Percentiles rank a stretch among this genome's conserved stretches.
Evolutionary conservation across 2,797 vertebrate species (phyloP).

Genomic region (Novumbra hubbsi): DNA sequence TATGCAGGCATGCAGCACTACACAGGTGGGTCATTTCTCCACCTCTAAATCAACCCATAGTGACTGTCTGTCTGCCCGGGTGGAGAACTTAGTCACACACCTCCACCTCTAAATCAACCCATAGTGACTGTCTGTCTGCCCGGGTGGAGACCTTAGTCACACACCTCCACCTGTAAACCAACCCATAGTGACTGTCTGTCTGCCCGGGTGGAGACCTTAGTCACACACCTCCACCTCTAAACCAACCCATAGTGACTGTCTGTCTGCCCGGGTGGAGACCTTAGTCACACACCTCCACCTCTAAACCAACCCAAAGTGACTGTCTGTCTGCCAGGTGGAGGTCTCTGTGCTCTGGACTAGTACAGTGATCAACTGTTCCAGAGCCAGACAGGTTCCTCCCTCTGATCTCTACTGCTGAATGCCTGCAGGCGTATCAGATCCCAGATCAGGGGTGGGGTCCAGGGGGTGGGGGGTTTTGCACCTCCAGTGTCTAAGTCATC

Average conservation of each 20-base stretch:
- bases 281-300: too few species aligned
- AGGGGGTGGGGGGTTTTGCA: neutral
- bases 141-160: too few species aligned
- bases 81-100: too few species aligned
- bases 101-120: too few species aligned
- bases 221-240: too few species aligned
- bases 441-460: conserved; percentile 44
- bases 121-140: too few species aligned
- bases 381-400: neutral
- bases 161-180: too few species aligned
- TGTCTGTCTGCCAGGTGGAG: neutral
- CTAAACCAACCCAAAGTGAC: too few species aligned
- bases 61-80: neutral
- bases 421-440: conserved; percentile 41
- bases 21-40: conserved; percentile 74
- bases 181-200: too few species aligned
- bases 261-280: too few species aligned
- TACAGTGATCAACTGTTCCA: neutral
- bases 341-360: neutral
- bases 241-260: too few species aligned
- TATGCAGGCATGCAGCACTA: conserved; percentile 95
- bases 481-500: conserved; percentile 61
- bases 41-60: neutral
- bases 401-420: neutral
- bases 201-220: too few species aligned